Evolutionary conservation across 2,888 invertebrate genomes (phyloP), one percentile per base, ranked within the genome.

Genomic region (Drosophila siamana): DNA sequence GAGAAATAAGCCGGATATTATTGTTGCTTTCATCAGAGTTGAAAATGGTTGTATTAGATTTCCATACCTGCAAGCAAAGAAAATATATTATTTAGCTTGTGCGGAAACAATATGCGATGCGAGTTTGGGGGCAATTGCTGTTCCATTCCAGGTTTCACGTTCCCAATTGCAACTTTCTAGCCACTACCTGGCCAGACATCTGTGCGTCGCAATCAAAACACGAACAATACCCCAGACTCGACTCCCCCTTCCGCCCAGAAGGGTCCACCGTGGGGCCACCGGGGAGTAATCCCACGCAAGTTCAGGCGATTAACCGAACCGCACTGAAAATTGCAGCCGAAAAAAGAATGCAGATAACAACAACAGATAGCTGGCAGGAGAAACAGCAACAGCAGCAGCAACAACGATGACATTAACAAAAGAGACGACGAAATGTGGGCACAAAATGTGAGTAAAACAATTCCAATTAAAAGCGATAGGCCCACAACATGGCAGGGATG

Each of bases 391-490:
- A 48, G 44, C 33, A 59, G 46, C 44, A 57, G 16, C 36, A 64
- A 38, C n/a, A 66, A 41, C 50, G 64, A 55, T 36, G 61, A 65
- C 54, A 64, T 61, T 67, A 69, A 79, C 78, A 73, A 75, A 71
- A 72, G 67, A 48, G 62, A 66, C 77, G 44, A 63, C 71, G 54
- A 70, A 70, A 69, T 82, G 80, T 75, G 80, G 85, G 71, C 61
- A 48, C 55, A 60, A 81, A 81, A 84, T 69, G 71, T 47, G 73
- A 78, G 70, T 73, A 82, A 74, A 86, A 80, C 74, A 75, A 72
- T 80, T 80, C 83, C 86, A 74, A 86, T 86, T 80, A 83, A 74
- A 55, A 66, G 78, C 55, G 70, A 83, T 74, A 79, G 72, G 78
- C 74, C 24, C 44, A 43, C 11, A 43, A 52, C 48, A 52, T 1